These are phyloP conservation scores for Agonopterix subpropinquella DNA, from an alignment of 2,888 invertebrate genomes.

Conservation along the genomic window DNA sequence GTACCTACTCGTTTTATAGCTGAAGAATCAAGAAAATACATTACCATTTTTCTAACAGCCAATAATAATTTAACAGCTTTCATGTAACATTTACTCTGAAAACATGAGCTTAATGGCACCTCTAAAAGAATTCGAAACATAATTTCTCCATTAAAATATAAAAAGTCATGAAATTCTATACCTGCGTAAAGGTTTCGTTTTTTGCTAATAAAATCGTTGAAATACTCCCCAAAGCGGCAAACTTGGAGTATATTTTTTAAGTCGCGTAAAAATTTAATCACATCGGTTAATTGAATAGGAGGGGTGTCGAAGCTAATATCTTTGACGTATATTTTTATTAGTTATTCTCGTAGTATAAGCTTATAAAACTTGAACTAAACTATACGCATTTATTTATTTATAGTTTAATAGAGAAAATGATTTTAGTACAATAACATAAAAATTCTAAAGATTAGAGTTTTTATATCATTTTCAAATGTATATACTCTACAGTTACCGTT, in stretches of 20 bases:
- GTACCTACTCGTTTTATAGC: neutral
- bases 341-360: too few species aligned
- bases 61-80: slow-evolving; percentile 2
- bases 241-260: slow-evolving; percentile 30
- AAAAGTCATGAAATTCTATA: slow-evolving; percentile 41
- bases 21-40: neutral
- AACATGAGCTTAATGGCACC: slow-evolving; percentile 20
- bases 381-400: too few species aligned
- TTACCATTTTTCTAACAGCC: slow-evolving; percentile 5
- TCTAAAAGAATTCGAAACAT: slow-evolving; percentile 43
- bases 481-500: too few species aligned
- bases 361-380: too few species aligned
- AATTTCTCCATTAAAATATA: slow-evolving; percentile 52
- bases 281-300: slow-evolving; percentile 41
- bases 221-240: slow-evolving; percentile 16
- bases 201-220: slow-evolving; percentile 35
- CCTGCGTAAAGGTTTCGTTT: slow-evolving; percentile 34
- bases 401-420: too few species aligned
- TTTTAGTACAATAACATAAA: too few species aligned
- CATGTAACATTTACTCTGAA: slow-evolving; percentile 2
- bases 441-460: too few species aligned
- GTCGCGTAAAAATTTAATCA: slow-evolving; percentile 51
- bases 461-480: too few species aligned
- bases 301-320: neutral
- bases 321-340: too few species aligned